phyloP scores from a whole-genome alignment of 1,140 invertebrate species.

The Gonatopus flavifemur region DNA sequence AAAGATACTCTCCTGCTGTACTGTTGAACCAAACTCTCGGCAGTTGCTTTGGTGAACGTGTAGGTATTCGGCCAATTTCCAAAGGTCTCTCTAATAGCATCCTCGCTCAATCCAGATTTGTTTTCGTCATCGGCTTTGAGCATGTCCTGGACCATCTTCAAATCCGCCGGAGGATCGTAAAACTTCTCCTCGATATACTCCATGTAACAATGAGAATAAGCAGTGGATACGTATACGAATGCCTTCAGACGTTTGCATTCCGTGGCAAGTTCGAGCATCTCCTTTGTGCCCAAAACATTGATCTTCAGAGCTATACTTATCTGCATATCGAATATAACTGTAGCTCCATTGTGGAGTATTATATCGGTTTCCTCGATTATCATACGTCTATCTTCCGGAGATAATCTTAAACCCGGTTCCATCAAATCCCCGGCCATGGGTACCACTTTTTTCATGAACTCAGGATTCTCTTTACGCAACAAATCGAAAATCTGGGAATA shows the following conservation, averaged over 20 bases:
- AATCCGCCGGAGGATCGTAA: constrained; percentile 53
- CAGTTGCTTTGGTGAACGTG: constrained; percentile 63
- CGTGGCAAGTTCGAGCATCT: constrained; percentile 64
- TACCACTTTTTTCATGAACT: constrained; percentile 63
- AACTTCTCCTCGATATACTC: constrained; percentile 60
- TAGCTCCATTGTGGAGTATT: constrained; percentile 88
- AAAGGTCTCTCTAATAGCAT: constrained; percentile 47
- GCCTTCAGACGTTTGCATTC: constrained; percentile 58
- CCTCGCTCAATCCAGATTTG: constrained; percentile 29
- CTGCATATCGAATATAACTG: constrained; percentile 84
- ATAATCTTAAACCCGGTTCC: constrained; percentile 69
- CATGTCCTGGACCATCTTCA: constrained; percentile 55
- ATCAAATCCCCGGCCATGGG: constrained; percentile 70
- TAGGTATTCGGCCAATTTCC: constrained; percentile 64
- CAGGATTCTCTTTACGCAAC: constrained; percentile 52
- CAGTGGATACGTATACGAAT: constrained; percentile 40
- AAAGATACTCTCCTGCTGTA: constrained; percentile 57
- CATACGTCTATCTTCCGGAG: constrained; percentile 60
- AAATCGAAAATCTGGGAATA: constrained; percentile 66
- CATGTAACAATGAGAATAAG: constrained; percentile 47
- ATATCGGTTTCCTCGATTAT: constrained; percentile 66
- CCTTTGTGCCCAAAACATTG: constrained; percentile 65
- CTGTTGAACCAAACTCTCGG: constrained; percentile 62
- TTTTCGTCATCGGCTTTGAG: constrained; percentile 33
- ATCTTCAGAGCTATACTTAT: constrained; percentile 66